A percentile compares a stretch with the other conserved stretches of the same genome.
Conservation (phyloP, 2,113 vertebrate species). For the Pagrus major region DNA sequence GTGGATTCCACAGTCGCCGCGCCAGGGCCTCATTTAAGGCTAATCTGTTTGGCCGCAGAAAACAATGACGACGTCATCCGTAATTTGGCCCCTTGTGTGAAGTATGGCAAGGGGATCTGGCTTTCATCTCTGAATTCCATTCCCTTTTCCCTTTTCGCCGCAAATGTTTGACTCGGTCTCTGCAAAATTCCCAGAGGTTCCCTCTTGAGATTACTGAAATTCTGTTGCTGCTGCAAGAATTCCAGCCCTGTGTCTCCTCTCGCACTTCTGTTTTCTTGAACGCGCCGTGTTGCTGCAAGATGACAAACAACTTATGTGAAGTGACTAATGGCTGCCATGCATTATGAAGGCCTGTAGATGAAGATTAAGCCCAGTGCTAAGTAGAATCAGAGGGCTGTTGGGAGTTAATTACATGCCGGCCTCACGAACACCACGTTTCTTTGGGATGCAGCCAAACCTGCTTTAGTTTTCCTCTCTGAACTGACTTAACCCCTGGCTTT, state of each 20-base stretch:
- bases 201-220: slow-evolving; percentile 48
- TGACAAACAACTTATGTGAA: slow-evolving; percentile 48
- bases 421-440: slow-evolving; percentile 54
- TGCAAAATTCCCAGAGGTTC: slow-evolving; percentile 58
- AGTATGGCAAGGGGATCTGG: slow-evolving; percentile 51
- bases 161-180: slow-evolving; percentile 44
- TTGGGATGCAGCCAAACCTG: slow-evolving; percentile 62
- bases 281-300: slow-evolving; percentile 36
- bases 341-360: slow-evolving; percentile 60
- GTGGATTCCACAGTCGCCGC: slow-evolving; percentile 30
- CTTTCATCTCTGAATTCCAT: slow-evolving; percentile 66
- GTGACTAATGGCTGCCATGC: slow-evolving; percentile 64
- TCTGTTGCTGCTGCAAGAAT: slow-evolving; percentile 51
- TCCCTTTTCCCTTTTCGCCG: slow-evolving; percentile 25
- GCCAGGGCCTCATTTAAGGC: slow-evolving; percentile 61
- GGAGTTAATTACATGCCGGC: slow-evolving; percentile 68
- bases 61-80: slow-evolving; percentile 73
- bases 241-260: slow-evolving; percentile 19
- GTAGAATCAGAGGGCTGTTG: slow-evolving; percentile 67
- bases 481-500: slow-evolving; percentile 54
- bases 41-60: slow-evolving; percentile 75
- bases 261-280: slow-evolving; percentile 19
- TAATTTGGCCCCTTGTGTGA: slow-evolving; percentile 73
- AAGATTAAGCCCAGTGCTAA: slow-evolving; percentile 58
- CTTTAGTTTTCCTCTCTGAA: slow-evolving; percentile 60